These are phyloP conservation scores for Struthio camelus DNA, from an alignment of 2,113 vertebrate species.

Conservation along the genomic window DNA sequence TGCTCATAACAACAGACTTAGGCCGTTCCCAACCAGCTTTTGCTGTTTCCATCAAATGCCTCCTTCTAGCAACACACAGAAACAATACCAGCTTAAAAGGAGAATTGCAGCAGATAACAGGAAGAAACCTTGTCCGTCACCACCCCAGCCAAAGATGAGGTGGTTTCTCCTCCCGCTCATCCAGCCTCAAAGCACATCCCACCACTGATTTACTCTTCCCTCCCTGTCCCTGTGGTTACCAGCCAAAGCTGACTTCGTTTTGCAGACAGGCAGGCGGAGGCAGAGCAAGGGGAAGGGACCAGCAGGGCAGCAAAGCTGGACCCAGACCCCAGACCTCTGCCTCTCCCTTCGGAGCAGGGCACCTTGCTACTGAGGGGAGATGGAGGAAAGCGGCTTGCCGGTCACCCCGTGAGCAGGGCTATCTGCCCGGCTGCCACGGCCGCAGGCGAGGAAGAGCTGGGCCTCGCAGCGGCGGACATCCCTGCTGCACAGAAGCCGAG, in stretches of 20 bases:
- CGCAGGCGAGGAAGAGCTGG: too few relatives aligned
- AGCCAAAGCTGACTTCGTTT: neutral
- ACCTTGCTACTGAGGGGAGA: neutral
- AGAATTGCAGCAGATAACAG: neutral
- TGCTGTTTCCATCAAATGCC: neutral
- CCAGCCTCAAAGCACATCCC: neutral
- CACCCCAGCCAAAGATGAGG: neutral
- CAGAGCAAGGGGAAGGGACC: fast-evolving
- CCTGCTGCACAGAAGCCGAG: neutral
- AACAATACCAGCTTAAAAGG: fast-evolving
- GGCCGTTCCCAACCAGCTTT: neutral
- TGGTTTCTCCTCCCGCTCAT: neutral
- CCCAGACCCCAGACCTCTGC: neutral
- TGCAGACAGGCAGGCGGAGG: neutral
- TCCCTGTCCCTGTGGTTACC: neutral
- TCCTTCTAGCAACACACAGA: neutral
- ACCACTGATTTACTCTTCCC: neutral
- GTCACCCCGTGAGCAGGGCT: neutral
- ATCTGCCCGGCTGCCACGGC: fast-evolving
- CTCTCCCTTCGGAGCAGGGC: neutral
- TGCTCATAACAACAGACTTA: fast-evolving
- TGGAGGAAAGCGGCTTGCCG: neutral
- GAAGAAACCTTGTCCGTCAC: neutral
- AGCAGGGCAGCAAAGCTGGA: fast-evolving
- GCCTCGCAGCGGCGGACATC: too few relatives aligned